Evolutionary conservation across 2,888 invertebrate species (phyloP).

Genomic region (Tetrapedia diversipes): DNA sequence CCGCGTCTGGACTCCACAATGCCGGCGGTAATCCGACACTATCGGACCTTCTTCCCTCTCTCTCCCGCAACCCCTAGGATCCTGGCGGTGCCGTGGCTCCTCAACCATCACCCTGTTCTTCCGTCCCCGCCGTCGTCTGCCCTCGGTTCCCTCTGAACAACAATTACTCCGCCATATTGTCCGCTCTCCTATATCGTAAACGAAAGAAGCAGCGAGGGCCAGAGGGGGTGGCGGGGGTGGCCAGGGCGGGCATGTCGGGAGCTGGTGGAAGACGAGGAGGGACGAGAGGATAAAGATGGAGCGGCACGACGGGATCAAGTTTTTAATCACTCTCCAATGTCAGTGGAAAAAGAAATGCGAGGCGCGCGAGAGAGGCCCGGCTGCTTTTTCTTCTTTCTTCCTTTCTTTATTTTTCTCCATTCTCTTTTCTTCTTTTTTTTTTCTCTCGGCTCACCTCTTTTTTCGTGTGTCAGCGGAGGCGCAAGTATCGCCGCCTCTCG

Average conservation of each 20-base stretch:
- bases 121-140: slow-evolving; percentile 35
- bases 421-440: background rate
- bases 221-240: slow-evolving; percentile 20
- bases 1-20: slow-evolving; percentile 76
- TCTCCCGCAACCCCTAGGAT: slow-evolving; percentile 3
- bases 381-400: background rate
- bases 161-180: slow-evolving; percentile 77
- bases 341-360: slow-evolving; percentile 71
- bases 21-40: slow-evolving; percentile 77
- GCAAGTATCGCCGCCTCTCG: slow-evolving; percentile 49
- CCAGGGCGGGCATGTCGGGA: too few relatives aligned
- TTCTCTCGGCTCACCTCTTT: slow-evolving; percentile 11
- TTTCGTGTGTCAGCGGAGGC: slow-evolving; percentile 41
- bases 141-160: slow-evolving; percentile 66
- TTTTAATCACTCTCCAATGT: slow-evolving; percentile 79
- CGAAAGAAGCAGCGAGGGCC: slow-evolving; percentile 62
- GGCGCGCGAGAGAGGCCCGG: slow-evolving; percentile 35
- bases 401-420: background rate
- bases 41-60: slow-evolving; percentile 62
- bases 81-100: slow-evolving; percentile 5
- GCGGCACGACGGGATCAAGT: slow-evolving; percentile 73
- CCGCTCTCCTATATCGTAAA: slow-evolving; percentile 70
- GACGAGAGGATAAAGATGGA: slow-evolving; percentile 68
- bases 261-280: slow-evolving; percentile 58
- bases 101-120: slow-evolving; percentile 17